Conservation (phyloP, 2,797 vertebrate species). For the Catostomus latipinnis region DNA sequence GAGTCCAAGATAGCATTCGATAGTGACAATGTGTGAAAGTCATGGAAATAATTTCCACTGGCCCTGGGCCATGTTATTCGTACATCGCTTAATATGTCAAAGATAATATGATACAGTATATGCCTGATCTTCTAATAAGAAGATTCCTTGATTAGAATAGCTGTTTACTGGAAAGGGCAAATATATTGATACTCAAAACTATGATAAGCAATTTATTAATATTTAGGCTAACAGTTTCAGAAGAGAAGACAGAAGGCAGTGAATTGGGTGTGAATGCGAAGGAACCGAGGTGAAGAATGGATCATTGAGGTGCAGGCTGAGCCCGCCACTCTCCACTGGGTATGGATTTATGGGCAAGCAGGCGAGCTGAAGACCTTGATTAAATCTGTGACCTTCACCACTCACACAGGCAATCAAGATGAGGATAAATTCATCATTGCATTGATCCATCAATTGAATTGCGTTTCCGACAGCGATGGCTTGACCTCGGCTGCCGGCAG, state of each 20-base stretch:
- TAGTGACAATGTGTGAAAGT: neutral
- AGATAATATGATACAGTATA: too few relatives aligned
- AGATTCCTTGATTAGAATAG: too few relatives aligned
- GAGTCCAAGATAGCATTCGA: too few relatives aligned
- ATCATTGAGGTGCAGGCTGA: neutral
- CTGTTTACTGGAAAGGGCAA: too few relatives aligned
- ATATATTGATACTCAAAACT: too few relatives aligned
- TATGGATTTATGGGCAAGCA: conserved; percentile 73
- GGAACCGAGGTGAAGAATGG: neutral
- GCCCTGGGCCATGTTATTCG: neutral
- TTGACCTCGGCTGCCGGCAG: conserved; percentile 59
- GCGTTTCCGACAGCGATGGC: conserved; percentile 69
- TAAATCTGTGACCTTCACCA: conserved; percentile 82
- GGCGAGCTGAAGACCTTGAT: conserved; percentile 74
- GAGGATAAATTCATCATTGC: conserved; percentile 62
- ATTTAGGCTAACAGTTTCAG: neutral
- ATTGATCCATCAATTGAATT: conserved; percentile 68
- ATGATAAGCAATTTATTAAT: neutral
- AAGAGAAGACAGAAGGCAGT: neutral
- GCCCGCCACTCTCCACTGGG: conserved; percentile 6
- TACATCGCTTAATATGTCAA: too few relatives aligned
- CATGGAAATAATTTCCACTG: neutral
- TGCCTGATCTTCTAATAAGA: too few relatives aligned
- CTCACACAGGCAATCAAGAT: conserved; percentile 73
- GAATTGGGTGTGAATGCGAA: neutral